Evolutionary conservation across 2,888 invertebrate species (phyloP).

Genomic region (Pogonocherus hispidulus): DNA sequence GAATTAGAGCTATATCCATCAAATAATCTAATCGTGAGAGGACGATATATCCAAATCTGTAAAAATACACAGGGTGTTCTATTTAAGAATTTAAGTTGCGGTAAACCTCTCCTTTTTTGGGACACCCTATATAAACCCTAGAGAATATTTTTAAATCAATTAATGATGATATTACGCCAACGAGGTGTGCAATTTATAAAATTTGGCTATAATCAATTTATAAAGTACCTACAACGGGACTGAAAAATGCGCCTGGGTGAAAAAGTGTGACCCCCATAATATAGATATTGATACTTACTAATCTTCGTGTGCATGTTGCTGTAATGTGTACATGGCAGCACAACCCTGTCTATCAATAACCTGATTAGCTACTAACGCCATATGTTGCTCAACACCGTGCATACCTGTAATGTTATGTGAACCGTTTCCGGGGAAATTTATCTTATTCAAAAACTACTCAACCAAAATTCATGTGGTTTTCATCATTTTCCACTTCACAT

Average conservation of each 20-base stretch:
- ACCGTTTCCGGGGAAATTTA: conserved; percentile 44
- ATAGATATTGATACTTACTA: conserved; percentile 35
- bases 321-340: conserved; percentile 35
- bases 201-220: no score
- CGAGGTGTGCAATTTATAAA: no score
- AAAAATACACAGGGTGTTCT: no score
- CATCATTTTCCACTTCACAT: conserved; percentile 43
- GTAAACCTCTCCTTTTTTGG: no score
- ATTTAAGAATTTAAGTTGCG: no score
- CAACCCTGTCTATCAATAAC: conserved; percentile 54
- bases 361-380: conserved; percentile 57
- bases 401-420: conserved; percentile 48
- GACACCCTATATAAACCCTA: no score
- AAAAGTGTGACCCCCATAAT: conserved; percentile 34
- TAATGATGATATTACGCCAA: no score
- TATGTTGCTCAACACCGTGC: conserved; percentile 51
- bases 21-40: no score
- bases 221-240: no score
- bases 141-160: no score
- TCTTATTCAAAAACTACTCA: conserved; percentile 53
- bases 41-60: no score
- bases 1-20: no score
- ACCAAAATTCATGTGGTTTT: conserved; percentile 42
- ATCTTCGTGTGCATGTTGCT: conserved; percentile 34
- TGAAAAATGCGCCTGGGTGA: conserved; percentile 31